Evolutionary conservation across 2,113 vertebrate species (phyloP), one percentile per base, ranked within the genome.

Genomic region (Actenoides hombroni): DNA sequence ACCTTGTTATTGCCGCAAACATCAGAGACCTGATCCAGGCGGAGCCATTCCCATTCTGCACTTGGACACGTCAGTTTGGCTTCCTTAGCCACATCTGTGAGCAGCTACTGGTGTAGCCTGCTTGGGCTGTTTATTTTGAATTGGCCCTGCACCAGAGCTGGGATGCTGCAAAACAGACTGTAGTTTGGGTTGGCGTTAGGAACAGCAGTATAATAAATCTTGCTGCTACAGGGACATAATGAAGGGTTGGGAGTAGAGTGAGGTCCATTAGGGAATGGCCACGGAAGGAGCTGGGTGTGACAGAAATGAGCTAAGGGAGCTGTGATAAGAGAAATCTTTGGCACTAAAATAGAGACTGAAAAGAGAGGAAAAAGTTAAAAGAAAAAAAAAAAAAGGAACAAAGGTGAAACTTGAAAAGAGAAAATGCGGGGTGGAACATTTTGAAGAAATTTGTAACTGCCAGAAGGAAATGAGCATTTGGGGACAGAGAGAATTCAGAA

Each of bases 241-340:
- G 0, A 67, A 54, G 25, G 54, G 8, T 15, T 71, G 33, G 29
- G 31, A 33, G 19, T 2, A 86, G 51, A 57, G 48, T 0, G 3
- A 74, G 31, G 44, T 65, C 49, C 44, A 33, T 4, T 33, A 53
- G 11, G 37, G 25, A 70, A 90, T 23, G 61, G 46, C 21, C 21
- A 10, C 9, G 19, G 53, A 13, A 49, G 54, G 24, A 74, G 44
- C 31, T 83, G 67, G 13, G 13, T 77, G 37, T 69, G 51, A 63
- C 23, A 75, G 51, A 74, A 88, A 42, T 17, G 56, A 78, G 25
- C 7, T 59, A 57, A 73, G 37, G 21, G 37, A 73, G 19, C 29
- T 56, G 9, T n/a, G 20, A 35, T 63, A 59, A 67, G n/a, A 9
- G 46, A 86, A 69, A 53, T 73, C 29, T 5, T 83, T 69, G n/a